Base-by-base conservation (phyloP, 1,140 invertebrate genomes). In the Asbolus verrucosus region DNA sequence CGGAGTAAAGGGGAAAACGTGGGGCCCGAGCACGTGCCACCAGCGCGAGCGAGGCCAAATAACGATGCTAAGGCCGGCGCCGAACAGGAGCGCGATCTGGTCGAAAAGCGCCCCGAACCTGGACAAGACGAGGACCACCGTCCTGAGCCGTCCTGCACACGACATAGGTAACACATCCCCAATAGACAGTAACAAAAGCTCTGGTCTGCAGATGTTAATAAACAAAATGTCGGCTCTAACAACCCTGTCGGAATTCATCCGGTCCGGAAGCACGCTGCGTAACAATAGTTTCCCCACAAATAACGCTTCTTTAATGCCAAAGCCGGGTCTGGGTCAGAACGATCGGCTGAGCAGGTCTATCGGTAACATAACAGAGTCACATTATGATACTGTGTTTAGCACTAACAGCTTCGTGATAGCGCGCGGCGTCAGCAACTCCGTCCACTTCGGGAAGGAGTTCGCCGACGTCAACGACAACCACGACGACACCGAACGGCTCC, bases 1-100 rank as follows among this genome's bases (percentile, higher is more conserved):
- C 84, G 95, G 94, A 79, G 92, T 94, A 72, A 98, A 98, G 85
- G 95, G 95, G 81, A 97, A 97, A 85, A 98, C 96, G 15, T 98
- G 96, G 96, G 96, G 96, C 71, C 96, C 96, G 70, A 96, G 94
- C 74, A 95, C 94, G 43, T 88, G 92, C 27, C 93, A 95, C 81
- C 93, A 96, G 83, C 91, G 93, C 67, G 94, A 96, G 80, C 88
- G 94, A 70, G 90, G 92, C 76, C 89, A 94, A 75, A 82, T 88
- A 73, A 86, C 85, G 41, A 81, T 85, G 65, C 65, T 79, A 65
- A 54, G 78, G 14, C 82, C 84, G 6, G 67, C 78, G 14, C 77
- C 83, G 50, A 81, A 82, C 76, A 75, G 81, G 38, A 74, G 77
- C 8, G 66, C 76, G 15, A 79, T 81, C 21, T 84, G 84, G 75